Conservation (phyloP, 2,888 invertebrate genomes). For the Biston betularia region DNA sequence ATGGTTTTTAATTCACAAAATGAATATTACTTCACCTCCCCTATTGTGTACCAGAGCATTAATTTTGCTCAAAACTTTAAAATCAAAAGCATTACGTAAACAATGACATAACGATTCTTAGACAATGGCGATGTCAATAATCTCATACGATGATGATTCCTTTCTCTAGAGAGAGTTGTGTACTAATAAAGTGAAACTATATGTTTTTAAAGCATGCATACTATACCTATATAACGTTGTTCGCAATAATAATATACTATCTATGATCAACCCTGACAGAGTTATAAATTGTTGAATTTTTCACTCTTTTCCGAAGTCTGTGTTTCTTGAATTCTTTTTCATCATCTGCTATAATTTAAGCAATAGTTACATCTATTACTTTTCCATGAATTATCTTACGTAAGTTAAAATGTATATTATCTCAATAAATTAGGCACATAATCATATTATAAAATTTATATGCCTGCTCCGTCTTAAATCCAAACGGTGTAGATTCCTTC, state of each 20-base stretch:
- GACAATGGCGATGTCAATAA: conserved; percentile 47
- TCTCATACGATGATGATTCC: conserved; percentile 43
- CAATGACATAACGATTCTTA: conserved; percentile 35
- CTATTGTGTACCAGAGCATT: conserved; percentile 27
- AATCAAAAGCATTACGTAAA: conserved; percentile 40
- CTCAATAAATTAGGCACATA: no score
- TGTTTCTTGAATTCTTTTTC: no score
- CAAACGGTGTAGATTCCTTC: no score
- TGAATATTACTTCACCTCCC: conserved; percentile 37
- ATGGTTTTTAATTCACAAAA: conserved; percentile 23
- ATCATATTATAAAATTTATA: no score
- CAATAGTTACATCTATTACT: no score
- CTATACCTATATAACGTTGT: conserved; percentile 40
- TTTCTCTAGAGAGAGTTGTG: conserved; percentile 49
- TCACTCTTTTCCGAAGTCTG: no score
- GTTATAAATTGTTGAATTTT: no score
- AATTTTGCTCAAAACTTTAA: conserved; percentile 33
- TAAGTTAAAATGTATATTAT: no score
- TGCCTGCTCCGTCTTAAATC: no score
- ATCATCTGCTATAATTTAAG: no score
- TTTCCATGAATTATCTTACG: no score
- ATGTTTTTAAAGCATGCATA: conserved; percentile 51
- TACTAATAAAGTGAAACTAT: conserved; percentile 49
- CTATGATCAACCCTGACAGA: no score
- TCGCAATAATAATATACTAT: conserved; percentile 2